Conservation (phyloP, 2,888 invertebrate genomes). For the Eurois occulta region DNA sequence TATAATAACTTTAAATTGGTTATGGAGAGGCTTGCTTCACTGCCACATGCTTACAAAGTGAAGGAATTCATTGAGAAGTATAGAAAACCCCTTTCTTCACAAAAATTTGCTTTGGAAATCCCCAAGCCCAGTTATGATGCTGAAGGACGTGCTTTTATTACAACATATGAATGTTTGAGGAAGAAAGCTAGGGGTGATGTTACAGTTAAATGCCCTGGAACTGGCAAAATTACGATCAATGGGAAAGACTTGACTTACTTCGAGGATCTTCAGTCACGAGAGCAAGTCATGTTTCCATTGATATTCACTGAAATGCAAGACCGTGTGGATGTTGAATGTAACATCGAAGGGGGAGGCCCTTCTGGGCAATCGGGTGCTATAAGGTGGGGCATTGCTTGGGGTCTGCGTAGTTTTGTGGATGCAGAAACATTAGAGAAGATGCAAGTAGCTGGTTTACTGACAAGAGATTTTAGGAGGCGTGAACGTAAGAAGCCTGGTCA, state of each 20-base stretch:
- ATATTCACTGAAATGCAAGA: slow-evolving; percentile 94
- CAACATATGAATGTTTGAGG: slow-evolving; percentile 93
- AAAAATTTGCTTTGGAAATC: slow-evolving; percentile 91
- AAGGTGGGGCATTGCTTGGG: slow-evolving; percentile 96
- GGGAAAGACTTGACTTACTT: slow-evolving; percentile 95
- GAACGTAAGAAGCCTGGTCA: slow-evolving; percentile 99
- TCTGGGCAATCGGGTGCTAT: slow-evolving; percentile 97
- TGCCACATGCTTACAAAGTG: slow-evolving; percentile 93
- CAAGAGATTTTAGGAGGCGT: slow-evolving; percentile 93
- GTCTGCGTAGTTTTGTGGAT: slow-evolving; percentile 95
- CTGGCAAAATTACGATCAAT: slow-evolving; percentile 95
- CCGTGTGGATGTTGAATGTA: slow-evolving; percentile 95
- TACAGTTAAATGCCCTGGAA: slow-evolving; percentile 95
- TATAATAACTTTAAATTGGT: slow-evolving; percentile 93
- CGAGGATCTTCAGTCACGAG: slow-evolving; percentile 92
- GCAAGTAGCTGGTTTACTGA: slow-evolving; percentile 97
- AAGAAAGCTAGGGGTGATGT: slow-evolving; percentile 94
- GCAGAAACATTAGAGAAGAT: slow-evolving; percentile 94
- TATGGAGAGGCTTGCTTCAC: slow-evolving; percentile 92
- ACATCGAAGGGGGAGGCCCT: slow-evolving; percentile 93
- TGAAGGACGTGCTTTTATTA: slow-evolving; percentile 93
- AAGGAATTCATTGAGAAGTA: slow-evolving; percentile 94
- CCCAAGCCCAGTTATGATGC: slow-evolving; percentile 93
- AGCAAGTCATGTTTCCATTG: slow-evolving; percentile 97
- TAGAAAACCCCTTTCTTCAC: slow-evolving; percentile 91